A percentile compares a stretch with the other conserved stretches of the same genome.
phyloP scores from a whole-genome alignment of 2,888 invertebrate species.

The Lasioglossum lativentre region DNA sequence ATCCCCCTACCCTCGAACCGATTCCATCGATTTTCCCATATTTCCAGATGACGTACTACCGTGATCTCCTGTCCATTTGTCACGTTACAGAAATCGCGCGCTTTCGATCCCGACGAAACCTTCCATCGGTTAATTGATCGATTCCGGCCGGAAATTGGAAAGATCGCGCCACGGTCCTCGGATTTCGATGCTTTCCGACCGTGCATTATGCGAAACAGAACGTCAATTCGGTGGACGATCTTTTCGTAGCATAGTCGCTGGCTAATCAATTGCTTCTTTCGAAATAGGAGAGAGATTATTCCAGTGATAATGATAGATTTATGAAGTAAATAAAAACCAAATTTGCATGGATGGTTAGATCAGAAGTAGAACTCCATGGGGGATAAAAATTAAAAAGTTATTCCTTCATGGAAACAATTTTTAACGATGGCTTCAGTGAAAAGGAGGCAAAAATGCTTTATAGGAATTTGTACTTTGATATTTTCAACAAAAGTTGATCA shows the following conservation, averaged over 20 bases:
- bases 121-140: slow-evolving; percentile 23
- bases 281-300: background rate
- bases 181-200: background rate
- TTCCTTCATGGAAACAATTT: no score
- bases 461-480: no score
- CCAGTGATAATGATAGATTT: no score
- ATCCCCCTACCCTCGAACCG: slow-evolving; percentile 11
- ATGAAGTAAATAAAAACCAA: background rate
- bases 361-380: background rate
- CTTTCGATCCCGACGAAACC: background rate
- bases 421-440: no score
- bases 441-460: no score
- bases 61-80: slow-evolving; percentile 55
- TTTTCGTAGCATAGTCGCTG: no score
- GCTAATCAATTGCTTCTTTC: no score
- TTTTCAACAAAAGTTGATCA: no score
- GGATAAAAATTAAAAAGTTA: background rate
- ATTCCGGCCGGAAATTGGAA: slow-evolving; percentile 14
- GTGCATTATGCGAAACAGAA: background rate
- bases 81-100: slow-evolving; percentile 52
- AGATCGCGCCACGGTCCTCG: background rate
- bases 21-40: slow-evolving; percentile 65
- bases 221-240: no score
- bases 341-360: background rate
- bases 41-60: slow-evolving; percentile 58